These are phyloP conservation scores for Cavia porcellus DNA, from an alignment of 2,113 vertebrate species.

Conservation along the genomic window DNA sequence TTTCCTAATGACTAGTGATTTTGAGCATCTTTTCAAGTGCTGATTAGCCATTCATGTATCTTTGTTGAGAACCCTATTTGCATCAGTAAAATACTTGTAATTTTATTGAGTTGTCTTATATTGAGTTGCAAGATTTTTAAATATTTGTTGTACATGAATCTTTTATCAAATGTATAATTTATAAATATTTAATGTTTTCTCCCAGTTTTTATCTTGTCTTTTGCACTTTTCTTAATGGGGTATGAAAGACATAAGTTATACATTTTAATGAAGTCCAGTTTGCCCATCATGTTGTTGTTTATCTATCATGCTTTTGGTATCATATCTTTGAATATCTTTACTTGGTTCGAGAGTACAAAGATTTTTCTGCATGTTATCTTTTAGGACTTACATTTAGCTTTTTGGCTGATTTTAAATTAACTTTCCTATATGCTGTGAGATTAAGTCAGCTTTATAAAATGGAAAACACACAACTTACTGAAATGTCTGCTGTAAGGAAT, in stretches of 20 bases:
- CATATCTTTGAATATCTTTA: conserved; percentile 30
- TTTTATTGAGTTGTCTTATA: background rate
- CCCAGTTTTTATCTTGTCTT: background rate
- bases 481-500: background rate
- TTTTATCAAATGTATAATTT: conserved; percentile 9
- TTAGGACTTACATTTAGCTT: background rate
- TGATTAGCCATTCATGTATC: background rate
- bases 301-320: background rate
- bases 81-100: background rate
- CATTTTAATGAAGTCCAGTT: background rate
- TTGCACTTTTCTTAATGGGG: conserved; percentile 16
- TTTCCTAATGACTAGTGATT: conserved; percentile 16
- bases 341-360: background rate
- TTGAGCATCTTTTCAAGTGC: conserved; percentile 20
- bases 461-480: background rate
- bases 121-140: background rate
- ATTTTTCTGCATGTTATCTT: background rate
- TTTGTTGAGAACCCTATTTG: conserved; percentile 33
- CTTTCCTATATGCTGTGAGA: background rate
- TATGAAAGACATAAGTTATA: background rate
- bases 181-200: conserved; percentile 13
- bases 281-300: conserved; percentile 30
- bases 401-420: background rate
- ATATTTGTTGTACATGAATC: background rate
- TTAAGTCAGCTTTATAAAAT: background rate